Evolutionary conservation across 2,888 invertebrate genomes (phyloP), one percentile per base, ranked within the genome.

Genomic region (Drosophila sordidula): DNA sequence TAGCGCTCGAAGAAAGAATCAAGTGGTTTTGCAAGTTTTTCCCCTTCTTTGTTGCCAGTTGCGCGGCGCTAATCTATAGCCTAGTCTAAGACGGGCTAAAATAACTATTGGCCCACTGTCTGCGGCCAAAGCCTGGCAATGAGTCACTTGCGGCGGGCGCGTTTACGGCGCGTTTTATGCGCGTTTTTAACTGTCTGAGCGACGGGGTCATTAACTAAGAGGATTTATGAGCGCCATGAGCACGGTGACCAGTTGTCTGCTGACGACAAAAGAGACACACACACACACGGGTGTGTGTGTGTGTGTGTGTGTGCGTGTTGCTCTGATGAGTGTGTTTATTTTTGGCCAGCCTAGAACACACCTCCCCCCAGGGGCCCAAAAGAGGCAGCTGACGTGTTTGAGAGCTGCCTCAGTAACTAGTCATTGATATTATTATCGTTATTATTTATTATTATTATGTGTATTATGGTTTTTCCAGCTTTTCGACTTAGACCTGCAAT

Each of bases 141-240:
- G 83, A 83, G 66, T 83, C 83, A 83, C 56, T 51, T 54, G 57
- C 44, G 64, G 39, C 55, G 29, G 71, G 54, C 64, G 66, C 70
- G 84, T 87, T 75, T 84, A 76, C 68, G 50, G 74, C 76, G 49
- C 71, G 74, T 79, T 83, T 86, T 82, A 87, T 80, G 67, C 64
- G 79, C 70, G 68, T 68, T 82, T 80, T 87, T 85, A 88, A 86
- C 87, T 69, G 87, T 75, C 83, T 80, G 81, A 71, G 56, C 87
- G 89, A 89, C 87, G 89, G 78, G 83, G 83, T 83, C 83, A 83
- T 83, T 83, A 83, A 83, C 83, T 83, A 89, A 75, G 81, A 87
- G 87, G 89, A 83, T 83, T 83, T 89, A 83, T 89, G 87, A 83
- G 80, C 75, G 57, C 76, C 78, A 81, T 52, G 57, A 50, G 44